A percentile compares a stretch with the other conserved stretches of the same genome.
Conservation (phyloP, 2,797 vertebrate genomes). For the Semaprochilodus insignis region DNA sequence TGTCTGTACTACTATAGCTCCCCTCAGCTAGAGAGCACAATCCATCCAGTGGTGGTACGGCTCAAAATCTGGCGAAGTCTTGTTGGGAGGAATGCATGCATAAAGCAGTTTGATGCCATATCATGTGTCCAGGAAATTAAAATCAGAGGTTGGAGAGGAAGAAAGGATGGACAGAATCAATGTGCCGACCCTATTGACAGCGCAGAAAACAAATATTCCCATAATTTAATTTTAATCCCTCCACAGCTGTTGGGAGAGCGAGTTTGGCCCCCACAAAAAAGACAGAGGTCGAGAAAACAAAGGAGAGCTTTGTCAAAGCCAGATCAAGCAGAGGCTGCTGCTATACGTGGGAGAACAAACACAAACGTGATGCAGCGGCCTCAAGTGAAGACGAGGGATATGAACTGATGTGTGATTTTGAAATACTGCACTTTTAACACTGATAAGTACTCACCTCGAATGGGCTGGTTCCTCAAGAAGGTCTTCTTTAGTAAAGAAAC, state of each 20-base stretch:
- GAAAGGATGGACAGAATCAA: slow-evolving; percentile 62
- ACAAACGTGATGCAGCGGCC: slow-evolving; percentile 49
- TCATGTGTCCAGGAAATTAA: slow-evolving; percentile 68
- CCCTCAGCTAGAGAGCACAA: slow-evolving; percentile 54
- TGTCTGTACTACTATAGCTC: slow-evolving; percentile 34
- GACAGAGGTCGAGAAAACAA: slow-evolving; percentile 70
- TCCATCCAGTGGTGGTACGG: slow-evolving; percentile 10
- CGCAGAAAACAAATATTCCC: slow-evolving; percentile 65
- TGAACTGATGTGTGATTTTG: neutral
- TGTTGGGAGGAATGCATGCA: slow-evolving; percentile 59
- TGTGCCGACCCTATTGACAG: slow-evolving; percentile 58
- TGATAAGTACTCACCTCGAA: slow-evolving; percentile 29
- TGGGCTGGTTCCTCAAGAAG: neutral
- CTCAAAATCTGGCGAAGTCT: slow-evolving; percentile 44
- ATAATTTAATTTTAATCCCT: slow-evolving; percentile 70
- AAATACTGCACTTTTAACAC: neutral
- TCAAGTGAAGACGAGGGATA: slow-evolving; percentile 21
- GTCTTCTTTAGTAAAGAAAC: neutral
- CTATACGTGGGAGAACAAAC: slow-evolving; percentile 56
- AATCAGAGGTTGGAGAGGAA: slow-evolving; percentile 59
- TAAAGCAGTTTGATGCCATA: slow-evolving; percentile 63
- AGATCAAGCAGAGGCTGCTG: slow-evolving; percentile 57
- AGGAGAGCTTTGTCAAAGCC: slow-evolving; percentile 63
- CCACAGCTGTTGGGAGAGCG: slow-evolving; percentile 63
- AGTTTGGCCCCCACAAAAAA: slow-evolving; percentile 61